These are phyloP conservation scores for Cardiocondyla obscurior DNA, from an alignment of 1,140 invertebrate genomes.

Conservation along the genomic window DNA sequence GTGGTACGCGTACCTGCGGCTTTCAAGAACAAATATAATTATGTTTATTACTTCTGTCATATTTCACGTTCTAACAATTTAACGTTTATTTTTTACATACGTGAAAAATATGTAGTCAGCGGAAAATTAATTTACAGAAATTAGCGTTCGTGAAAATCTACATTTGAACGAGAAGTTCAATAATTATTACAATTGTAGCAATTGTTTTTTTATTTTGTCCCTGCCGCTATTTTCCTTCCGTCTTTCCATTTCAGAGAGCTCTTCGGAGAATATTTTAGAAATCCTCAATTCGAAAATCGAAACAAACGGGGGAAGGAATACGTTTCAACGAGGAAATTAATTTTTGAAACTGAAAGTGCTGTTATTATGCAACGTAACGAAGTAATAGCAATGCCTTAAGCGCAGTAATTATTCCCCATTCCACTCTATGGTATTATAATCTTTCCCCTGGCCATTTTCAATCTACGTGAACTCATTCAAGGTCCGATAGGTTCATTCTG, in stretches of 20 bases:
- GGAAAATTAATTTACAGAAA: slow-evolving; percentile 7
- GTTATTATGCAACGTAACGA: slow-evolving; percentile 21
- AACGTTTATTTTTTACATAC: not conserved
- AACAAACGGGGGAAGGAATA: not conserved
- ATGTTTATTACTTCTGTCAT: not conserved
- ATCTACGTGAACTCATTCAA: slow-evolving; percentile 19
- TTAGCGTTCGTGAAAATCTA: not conserved
- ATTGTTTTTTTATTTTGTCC: not conserved
- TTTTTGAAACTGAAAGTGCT: slow-evolving; percentile 4
- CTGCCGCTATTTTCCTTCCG: not conserved
- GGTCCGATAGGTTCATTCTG: slow-evolving; percentile 27
- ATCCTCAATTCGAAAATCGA: not conserved
- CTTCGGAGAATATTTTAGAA: not conserved
- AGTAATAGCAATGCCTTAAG: not conserved
- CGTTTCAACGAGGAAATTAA: slow-evolving; percentile 9
- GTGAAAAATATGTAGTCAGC: not conserved
- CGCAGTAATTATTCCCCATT: slow-evolving; percentile 27
- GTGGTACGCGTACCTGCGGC: not conserved
- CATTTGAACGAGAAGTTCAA: not conserved
- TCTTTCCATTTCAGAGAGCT: not conserved
- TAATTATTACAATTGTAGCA: not conserved
- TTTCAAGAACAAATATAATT: slow-evolving; percentile 4
- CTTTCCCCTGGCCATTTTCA: not conserved
- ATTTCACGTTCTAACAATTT: not conserved
- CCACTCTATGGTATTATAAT: slow-evolving; percentile 2